phyloP scores from a whole-genome alignment of 2,113 vertebrate species.

The Dolichotis patagonum region DNA sequence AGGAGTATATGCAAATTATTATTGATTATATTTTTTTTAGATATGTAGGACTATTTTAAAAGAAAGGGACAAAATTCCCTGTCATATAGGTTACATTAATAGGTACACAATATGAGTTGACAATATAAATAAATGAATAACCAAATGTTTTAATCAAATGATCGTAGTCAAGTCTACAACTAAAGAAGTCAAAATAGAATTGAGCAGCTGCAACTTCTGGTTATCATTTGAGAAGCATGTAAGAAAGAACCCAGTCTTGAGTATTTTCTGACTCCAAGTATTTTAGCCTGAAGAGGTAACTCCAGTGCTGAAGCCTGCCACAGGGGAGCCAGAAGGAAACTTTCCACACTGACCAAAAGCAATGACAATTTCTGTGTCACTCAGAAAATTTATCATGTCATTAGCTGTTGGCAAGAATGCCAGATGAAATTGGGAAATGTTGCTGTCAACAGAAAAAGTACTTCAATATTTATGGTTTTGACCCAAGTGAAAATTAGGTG shows the following conservation, averaged over 20 bases:
- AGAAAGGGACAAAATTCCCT: neutral
- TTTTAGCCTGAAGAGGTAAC: neutral
- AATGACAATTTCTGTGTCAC: conserved; percentile 25
- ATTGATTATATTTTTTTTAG: conserved; percentile 32
- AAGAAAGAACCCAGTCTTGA: neutral
- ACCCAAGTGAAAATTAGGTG: conserved; percentile 62
- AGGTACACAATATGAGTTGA: neutral
- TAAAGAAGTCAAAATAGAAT: conserved; percentile 2
- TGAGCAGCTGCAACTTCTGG: neutral
- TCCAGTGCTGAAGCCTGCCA: neutral
- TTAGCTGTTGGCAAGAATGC: conserved; percentile 11
- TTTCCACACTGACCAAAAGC: conserved; percentile 27
- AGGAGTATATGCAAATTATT: neutral
- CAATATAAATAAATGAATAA: neutral
- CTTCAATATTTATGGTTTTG: conserved; percentile 68
- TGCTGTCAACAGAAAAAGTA: conserved; percentile 58
- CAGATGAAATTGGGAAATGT: conserved; percentile 5
- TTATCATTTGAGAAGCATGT: neutral
- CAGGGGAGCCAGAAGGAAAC: neutral
- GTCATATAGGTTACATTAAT: neutral
- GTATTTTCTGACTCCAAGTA: neutral
- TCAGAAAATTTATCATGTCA: conserved; percentile 36
- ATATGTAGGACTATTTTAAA: conserved; percentile 12
- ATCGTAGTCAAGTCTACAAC: neutral
- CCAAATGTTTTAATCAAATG: conserved; percentile 38